Base-by-base conservation (phyloP, 2,113 vertebrate species). In the Cyphomyrus plagiostoma region DNA sequence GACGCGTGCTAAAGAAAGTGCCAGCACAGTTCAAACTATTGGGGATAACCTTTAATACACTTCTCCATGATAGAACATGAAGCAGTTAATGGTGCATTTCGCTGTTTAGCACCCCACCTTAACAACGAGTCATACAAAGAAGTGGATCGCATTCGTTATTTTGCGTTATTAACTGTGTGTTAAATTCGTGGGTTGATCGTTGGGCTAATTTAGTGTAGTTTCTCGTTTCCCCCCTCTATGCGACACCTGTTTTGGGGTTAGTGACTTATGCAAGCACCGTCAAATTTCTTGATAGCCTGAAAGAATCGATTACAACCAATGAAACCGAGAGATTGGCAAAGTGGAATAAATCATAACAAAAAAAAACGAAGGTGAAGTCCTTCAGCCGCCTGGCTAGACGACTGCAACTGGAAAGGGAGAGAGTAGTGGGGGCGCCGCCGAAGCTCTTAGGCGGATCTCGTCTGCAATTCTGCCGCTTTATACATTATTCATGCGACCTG, bases 211-310 rank as follows among this genome's bases (percentile, higher is more conserved):
- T 35, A 52, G 10, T 86, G 15, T 52, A 53, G 21, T 50, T 84
- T 84, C 74, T 74, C 74, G 56, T 35, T 39, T 49, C 9, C 89
- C n/a, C 91, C 50, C 9, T 58, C 39, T 88, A 90, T 90, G 62
- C 62, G 90, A 93, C 93, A 94, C 93, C 94, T 93, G 93, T 93
- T 91, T 92, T 92, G 91, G 94, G 94, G 94, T 95, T 94, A 95
- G 94, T 94, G 95, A 94, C 94, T 95, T 92, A 93, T 92, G 90
- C 93, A 91, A 89, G 93, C 93, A 30, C 89, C 92, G 92, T 94
- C 94, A 94, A 94, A 95, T 95, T 94, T 95, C 93, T 93, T 93
- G 94, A 92, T 91, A 92, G 94, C 80, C 82, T 84, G 21, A 84
- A 93, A 94, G 92, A 93, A 93, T 93, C 93, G 93, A 94, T 94